Evolutionary conservation across 2,113 vertebrate species (phyloP), one percentile per base, ranked within the genome.

Genomic region (Mesitornis unicolor): DNA sequence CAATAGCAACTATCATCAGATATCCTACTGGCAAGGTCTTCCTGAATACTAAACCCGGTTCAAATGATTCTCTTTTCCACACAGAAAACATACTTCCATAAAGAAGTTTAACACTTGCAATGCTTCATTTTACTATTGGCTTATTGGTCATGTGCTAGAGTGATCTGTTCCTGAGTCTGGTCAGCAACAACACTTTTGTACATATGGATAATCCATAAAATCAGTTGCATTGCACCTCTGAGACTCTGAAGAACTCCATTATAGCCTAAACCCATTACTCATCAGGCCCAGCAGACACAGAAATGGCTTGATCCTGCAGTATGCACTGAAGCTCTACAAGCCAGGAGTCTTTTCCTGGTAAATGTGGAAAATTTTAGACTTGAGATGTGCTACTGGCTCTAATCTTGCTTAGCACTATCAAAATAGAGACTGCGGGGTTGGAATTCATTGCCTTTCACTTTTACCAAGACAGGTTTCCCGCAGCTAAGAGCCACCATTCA

Each of bases 91-190:
- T 36, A 83, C 88, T 91, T 89, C 38, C 63, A 88, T 70, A 90
- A 95, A 68, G 84, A 73, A 84, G 29, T 45, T 64, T 64, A 77
- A 90, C 51, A 84, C 33, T 71, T 60, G 42, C 47, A 93, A 77
- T 75, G 76, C 56, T 84, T 96, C 68, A 53, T 91, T 95, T 94
- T 80, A 92, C 83, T 95, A 91, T 33, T 80, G 71, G 79, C 38
- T 94, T 81, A 91, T 13, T 48, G 36, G 36, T 70, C 86, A 84
- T 25, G 38, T 53, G 57, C 43, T 91, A 40, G 33, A 80, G 68
- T 28, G 60, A 74, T 74, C 47, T 67, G 43, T 68, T 93, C 20
- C 64, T 36, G 45, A 81, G 25, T 79, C 53, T 68, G 22, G 53
- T 69, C 38, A 75, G 54, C 50, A 67, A 47, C 21, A 40, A 13